phyloP scores from a whole-genome alignment of 37 sponge, comb jelly and placozoan genomes.

The Hormiphora californensis region DNA sequence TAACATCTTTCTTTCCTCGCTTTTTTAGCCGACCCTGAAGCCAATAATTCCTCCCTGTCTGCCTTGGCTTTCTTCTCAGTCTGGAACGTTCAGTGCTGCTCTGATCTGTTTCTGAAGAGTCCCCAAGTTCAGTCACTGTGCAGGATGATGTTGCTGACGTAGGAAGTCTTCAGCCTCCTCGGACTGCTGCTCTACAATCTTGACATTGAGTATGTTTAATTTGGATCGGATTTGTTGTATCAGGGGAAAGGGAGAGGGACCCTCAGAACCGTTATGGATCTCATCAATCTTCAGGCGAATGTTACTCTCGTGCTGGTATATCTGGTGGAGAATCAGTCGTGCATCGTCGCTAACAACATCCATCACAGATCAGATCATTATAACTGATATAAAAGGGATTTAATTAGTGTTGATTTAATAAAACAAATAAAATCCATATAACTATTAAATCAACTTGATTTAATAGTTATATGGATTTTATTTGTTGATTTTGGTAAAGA shows the following conservation, averaged over 20 bases:
- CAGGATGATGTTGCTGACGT: constrained; percentile 11
- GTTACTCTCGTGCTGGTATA: constrained; percentile 7
- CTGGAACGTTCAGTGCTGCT: constrained; percentile 27
- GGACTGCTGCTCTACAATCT: constrained; percentile 7
- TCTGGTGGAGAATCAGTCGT: not conserved
- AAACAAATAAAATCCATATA: too few species aligned
- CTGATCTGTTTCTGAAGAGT: constrained; percentile 16
- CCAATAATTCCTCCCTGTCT: not conserved
- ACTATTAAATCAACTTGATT: too few species aligned
- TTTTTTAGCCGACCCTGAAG: not conserved
- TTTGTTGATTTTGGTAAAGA: too few species aligned
- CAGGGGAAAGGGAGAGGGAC: not conserved
- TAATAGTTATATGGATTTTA: too few species aligned
- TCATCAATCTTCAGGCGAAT: constrained; percentile 36
- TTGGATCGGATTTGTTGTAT: constrained; percentile 30
- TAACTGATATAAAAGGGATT: too few species aligned
- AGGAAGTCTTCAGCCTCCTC: constrained; percentile 28
- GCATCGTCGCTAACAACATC: constrained; percentile 16
- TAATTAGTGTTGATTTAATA: too few species aligned
- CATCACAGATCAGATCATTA: not conserved
- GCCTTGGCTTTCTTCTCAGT: not conserved
- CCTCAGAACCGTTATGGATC: constrained; percentile 2
- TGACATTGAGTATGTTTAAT: constrained; percentile 3
- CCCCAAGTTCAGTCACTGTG: not conserved
- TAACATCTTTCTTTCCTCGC: constrained; percentile 13